Conservation (phyloP, 2,113 vertebrate genomes). For the Eublepharis macularius region DNA sequence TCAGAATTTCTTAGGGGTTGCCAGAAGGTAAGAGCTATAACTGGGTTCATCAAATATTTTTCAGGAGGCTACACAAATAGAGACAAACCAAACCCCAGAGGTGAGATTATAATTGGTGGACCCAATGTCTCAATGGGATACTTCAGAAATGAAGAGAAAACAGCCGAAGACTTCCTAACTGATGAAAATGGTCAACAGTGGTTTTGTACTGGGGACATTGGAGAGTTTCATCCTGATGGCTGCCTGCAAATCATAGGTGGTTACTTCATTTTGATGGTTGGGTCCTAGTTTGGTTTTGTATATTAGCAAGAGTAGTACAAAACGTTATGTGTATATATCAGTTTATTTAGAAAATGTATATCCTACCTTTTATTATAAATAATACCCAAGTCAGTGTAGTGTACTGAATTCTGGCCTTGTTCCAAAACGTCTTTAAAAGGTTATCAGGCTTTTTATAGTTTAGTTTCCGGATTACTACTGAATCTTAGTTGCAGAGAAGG, state of each 20-base stretch:
- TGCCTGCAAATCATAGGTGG: constrained; percentile 96
- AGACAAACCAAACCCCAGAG: constrained; percentile 92
- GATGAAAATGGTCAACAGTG: constrained; percentile 91
- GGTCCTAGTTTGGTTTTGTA: neutral
- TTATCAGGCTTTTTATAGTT: neutral
- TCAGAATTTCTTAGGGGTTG: neutral
- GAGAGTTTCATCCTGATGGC: constrained; percentile 92
- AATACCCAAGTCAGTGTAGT: neutral
- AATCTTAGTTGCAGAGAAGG: neutral
- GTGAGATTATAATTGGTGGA: constrained; percentile 93
- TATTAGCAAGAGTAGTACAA: neutral
- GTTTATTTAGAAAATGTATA: too few species aligned
- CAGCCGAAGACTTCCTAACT: constrained; percentile 83
- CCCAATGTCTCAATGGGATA: constrained; percentile 95
- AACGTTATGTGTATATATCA: too few species aligned
- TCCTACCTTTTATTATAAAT: neutral
- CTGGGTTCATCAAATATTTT: neutral
- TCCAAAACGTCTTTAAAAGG: neutral
- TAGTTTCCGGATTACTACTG: neutral
- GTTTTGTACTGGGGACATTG: constrained; percentile 97
- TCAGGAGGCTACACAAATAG: constrained; percentile 91
- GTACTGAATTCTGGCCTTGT: neutral
- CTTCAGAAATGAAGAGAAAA: constrained; percentile 83
- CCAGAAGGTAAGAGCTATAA: neutral
- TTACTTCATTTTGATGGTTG: constrained; percentile 35